Conservation (phyloP, 2,113 vertebrate genomes). For the Orientallactaga bullata region DNA sequence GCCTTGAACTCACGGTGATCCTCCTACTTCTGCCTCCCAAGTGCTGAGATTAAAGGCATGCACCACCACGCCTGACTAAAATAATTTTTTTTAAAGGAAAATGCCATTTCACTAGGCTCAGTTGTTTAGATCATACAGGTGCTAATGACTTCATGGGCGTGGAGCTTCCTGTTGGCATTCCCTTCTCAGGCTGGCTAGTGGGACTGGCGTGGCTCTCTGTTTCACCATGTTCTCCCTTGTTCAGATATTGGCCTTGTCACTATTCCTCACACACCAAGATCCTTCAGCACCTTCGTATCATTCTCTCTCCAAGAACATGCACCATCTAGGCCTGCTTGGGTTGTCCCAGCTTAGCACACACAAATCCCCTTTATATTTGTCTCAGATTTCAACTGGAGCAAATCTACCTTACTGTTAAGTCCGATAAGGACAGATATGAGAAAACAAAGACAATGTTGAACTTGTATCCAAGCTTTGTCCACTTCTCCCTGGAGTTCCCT, state of each 20-base stretch:
- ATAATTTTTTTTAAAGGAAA: too few species aligned
- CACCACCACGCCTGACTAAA: too few species aligned
- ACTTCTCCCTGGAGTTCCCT: not conserved
- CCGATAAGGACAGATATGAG: constrained; percentile 3
- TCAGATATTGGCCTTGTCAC: not conserved
- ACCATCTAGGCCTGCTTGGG: not conserved
- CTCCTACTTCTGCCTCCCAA: too few species aligned
- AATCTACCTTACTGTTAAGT: not conserved
- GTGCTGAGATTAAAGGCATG: too few species aligned
- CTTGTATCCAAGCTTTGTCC: not conserved
- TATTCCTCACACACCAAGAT: not conserved
- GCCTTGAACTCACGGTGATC: fast-evolving
- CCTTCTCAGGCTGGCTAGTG: not conserved
- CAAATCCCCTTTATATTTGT: not conserved
- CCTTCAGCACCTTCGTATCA: not conserved
- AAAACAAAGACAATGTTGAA: not conserved
- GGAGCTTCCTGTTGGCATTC: not conserved
- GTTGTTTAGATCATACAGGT: not conserved
- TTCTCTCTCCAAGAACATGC: not conserved
- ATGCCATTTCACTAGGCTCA: not conserved
- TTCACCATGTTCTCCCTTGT: not conserved
- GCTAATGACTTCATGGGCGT: not conserved
- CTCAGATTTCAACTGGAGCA: not conserved
- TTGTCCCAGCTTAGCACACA: not conserved
- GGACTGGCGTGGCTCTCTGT: not conserved